Evolutionary conservation across 2,888 invertebrate species (phyloP).

Genomic region (Tupiocoris notatus): DNA sequence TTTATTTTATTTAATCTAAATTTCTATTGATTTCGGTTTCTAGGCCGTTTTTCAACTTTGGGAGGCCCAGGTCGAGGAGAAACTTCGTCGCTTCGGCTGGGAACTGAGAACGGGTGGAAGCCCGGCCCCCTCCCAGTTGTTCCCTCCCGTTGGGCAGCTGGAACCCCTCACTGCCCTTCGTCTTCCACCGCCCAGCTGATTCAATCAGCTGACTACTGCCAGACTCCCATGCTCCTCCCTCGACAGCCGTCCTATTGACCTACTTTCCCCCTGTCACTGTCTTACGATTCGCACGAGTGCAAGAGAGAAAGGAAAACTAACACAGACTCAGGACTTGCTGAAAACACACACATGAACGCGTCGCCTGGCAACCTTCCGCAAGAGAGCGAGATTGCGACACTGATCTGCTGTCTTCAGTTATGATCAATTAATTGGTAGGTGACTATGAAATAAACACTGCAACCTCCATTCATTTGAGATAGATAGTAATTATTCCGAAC

Average conservation of each 20-base stretch:
- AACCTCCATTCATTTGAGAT: too few relatives aligned
- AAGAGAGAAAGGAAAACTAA: neutral
- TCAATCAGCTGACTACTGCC: constrained; percentile 1
- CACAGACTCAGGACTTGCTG: neutral
- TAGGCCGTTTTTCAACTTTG: too few relatives aligned
- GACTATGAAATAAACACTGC: too few relatives aligned
- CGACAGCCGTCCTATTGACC: constrained; percentile 25
- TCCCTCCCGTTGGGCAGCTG: neutral
- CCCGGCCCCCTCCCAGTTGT: neutral
- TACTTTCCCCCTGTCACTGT: neutral
- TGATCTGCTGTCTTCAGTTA: too few relatives aligned
- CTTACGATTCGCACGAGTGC: neutral
- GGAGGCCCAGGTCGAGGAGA: neutral
- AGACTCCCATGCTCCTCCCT: neutral
- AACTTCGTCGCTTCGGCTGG: neutral
- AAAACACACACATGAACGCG: neutral
- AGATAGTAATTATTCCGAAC: too few relatives aligned
- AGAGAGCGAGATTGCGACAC: neutral
- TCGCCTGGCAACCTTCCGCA: neutral
- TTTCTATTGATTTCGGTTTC: too few relatives aligned
- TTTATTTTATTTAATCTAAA: too few relatives aligned
- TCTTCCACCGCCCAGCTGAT: neutral
- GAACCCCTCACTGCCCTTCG: neutral
- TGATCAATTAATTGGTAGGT: too few relatives aligned
- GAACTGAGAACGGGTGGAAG: neutral